These are phyloP conservation scores for Pollachius pollachius DNA, from an alignment of 2,113 vertebrate genomes.

Conservation along the genomic window DNA sequence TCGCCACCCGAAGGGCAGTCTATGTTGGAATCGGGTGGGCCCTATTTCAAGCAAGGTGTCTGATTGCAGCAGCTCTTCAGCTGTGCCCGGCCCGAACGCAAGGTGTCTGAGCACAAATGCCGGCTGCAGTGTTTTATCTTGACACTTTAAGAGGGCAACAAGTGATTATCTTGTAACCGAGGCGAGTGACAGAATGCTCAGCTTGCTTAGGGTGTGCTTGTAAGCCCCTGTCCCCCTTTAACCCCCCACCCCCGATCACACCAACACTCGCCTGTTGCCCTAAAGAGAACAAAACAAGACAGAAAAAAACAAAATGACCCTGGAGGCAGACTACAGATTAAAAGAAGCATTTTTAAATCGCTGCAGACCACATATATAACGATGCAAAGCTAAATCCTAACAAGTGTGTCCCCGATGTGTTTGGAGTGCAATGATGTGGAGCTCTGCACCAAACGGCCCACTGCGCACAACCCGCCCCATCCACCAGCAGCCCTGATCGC, in stretches of 20 bases:
- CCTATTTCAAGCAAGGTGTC: slow-evolving; percentile 33
- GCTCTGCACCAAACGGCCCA: no score
- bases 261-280: slow-evolving; percentile 52
- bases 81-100: slow-evolving; percentile 42
- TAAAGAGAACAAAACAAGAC: slow-evolving; percentile 27
- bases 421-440: no score
- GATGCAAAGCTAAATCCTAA: no score
- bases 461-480: no score
- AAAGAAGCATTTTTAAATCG: slow-evolving; percentile 4
- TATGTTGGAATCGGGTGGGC: slow-evolving; percentile 32
- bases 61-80: slow-evolving; percentile 41
- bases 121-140: slow-evolving; percentile 62
- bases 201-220: slow-evolving; percentile 52
- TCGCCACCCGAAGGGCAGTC: slow-evolving; percentile 3
- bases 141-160: slow-evolving; percentile 65
- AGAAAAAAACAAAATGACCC: slow-evolving; percentile 42
- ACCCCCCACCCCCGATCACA: slow-evolving; percentile 40
- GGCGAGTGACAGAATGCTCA: slow-evolving; percentile 65
- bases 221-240: not conserved
- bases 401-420: no score
- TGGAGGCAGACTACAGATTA: slow-evolving; percentile 35
- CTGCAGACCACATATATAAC: no score
- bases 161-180: slow-evolving; percentile 69
- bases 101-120: slow-evolving; percentile 60
- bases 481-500: no score